These are phyloP conservation scores for Melanotaenia duboulayi DNA, from an alignment of 2,113 vertebrate species.

Conservation along the genomic window DNA sequence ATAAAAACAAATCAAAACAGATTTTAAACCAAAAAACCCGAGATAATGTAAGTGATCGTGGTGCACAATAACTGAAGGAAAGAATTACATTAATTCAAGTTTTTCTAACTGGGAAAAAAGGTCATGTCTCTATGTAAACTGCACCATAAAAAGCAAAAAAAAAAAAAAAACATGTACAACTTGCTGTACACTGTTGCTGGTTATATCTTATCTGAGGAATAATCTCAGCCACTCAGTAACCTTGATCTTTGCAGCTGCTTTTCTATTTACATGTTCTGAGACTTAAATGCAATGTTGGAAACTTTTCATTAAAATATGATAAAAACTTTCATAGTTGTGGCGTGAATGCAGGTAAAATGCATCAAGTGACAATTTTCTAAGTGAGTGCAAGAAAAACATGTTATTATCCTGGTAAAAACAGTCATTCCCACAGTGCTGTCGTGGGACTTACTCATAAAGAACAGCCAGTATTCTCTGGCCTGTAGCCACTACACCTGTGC, in stretches of 20 bases:
- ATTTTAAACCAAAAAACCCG: no score
- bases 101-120: no score
- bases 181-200: no score
- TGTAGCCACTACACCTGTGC: background rate
- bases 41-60: no score
- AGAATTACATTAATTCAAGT: no score
- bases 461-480: background rate
- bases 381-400: background rate
- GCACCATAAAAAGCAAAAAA: no score
- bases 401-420: background rate
- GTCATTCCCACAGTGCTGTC: slow-evolving; percentile 15
- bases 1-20: no score
- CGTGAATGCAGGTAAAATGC: background rate
- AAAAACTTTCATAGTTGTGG: background rate
- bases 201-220: background rate
- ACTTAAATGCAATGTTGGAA: background rate
- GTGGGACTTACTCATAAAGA: background rate
- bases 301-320: background rate
- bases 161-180: no score
- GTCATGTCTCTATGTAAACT: no score
- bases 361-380: slow-evolving; percentile 5
- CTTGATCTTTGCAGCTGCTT: background rate
- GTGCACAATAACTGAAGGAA: no score
- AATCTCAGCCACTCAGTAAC: background rate
- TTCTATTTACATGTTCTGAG: background rate